phyloP scores from a whole-genome alignment of 2,797 vertebrate species.

The Babyrousa celebensis region DNA sequence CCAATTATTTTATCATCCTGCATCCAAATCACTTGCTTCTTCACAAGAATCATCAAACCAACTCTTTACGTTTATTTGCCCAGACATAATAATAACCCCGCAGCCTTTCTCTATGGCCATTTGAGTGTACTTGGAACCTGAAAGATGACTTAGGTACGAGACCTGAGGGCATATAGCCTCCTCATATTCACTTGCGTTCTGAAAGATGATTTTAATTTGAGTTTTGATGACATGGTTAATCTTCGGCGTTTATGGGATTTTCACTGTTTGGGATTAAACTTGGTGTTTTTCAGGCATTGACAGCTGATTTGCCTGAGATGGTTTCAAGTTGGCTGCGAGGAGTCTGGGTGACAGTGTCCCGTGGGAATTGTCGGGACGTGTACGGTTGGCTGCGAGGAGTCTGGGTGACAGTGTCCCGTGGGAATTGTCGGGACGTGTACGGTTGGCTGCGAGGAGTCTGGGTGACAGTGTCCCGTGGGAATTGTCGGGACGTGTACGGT shows the following conservation, averaged over 20 bases:
- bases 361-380: slow-evolving; percentile 21
- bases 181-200: not conserved
- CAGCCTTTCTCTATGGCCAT: not conserved
- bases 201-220: slow-evolving; percentile 56
- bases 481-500: slow-evolving; percentile 35
- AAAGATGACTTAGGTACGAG: not conserved
- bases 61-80: not conserved
- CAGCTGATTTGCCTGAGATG: not conserved
- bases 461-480: slow-evolving; percentile 31
- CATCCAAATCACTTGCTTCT: not conserved
- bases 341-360: not conserved
- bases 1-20: not conserved
- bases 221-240: slow-evolving; percentile 32
- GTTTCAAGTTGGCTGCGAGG: slow-evolving; percentile 14
- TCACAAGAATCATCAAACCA: not conserved
- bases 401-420: not conserved
- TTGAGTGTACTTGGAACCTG: not conserved
- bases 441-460: not conserved
- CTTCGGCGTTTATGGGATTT: not conserved
- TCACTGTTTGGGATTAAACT: not conserved
- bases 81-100: not conserved
- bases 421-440: slow-evolving; percentile 18
- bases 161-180: not conserved
- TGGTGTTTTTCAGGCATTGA: slow-evolving; percentile 46
- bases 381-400: too few relatives aligned